Evolutionary conservation across 2,797 vertebrate genomes (phyloP).

Genomic region (Sebastes variabilis): DNA sequence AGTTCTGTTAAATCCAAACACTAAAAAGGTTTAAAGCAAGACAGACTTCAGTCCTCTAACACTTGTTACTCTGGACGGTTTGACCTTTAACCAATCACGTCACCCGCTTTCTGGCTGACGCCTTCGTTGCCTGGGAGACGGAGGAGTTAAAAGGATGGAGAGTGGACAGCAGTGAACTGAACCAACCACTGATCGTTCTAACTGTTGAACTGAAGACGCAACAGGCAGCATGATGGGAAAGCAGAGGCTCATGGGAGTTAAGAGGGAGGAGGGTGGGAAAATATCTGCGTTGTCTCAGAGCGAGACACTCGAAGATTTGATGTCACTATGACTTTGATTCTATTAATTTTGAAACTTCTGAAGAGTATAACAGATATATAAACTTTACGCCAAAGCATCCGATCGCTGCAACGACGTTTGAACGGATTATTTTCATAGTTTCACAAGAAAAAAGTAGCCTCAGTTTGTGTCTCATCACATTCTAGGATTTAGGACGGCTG

Average conservation of each 20-base stretch:
- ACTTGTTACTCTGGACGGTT: neutral
- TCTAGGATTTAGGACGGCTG: neutral
- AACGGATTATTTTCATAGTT: neutral
- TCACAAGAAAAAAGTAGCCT: neutral
- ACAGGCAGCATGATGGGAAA: constrained; percentile 13
- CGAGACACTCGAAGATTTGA: neutral
- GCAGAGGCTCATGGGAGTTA: constrained; percentile 26
- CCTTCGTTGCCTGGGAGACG: neutral
- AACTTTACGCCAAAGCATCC: neutral
- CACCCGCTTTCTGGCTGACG: neutral
- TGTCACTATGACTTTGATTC: neutral
- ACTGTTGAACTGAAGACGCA: constrained; percentile 39
- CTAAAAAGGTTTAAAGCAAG: constrained; percentile 11
- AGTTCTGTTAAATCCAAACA: constrained; percentile 17
- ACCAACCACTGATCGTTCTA: constrained; percentile 78
- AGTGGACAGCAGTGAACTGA: constrained; percentile 48
- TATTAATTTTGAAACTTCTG: neutral
- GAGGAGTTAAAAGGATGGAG: constrained; percentile 9
- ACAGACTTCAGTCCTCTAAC: neutral
- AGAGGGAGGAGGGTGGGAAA: neutral
- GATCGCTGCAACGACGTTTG: neutral
- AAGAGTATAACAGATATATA: neutral
- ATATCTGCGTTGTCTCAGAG: neutral
- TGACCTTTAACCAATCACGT: neutral
- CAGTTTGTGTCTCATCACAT: neutral